A percentile compares a stretch with the other conserved stretches of the same genome.
Conservation (phyloP, 2,113 vertebrate species). For the Orthonyx spaldingii region DNA sequence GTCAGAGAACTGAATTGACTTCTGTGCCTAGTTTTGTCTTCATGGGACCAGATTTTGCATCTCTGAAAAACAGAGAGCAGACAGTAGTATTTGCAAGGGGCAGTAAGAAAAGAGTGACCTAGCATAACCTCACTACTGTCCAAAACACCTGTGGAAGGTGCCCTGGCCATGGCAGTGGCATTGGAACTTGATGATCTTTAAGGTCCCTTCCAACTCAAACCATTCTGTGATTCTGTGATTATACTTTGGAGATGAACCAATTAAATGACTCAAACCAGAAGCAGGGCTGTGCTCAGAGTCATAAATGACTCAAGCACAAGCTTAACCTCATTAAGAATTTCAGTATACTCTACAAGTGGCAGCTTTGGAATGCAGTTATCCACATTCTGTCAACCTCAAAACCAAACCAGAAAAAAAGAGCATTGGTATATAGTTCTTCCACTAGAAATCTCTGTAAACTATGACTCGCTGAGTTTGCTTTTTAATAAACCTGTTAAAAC, state of each 20-base stretch:
- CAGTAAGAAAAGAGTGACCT: background rate
- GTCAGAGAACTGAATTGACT: background rate
- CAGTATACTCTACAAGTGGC: background rate
- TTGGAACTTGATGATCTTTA: background rate
- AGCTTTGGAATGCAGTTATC: background rate
- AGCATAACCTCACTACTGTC: background rate
- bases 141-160: background rate
- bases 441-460: background rate
- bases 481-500: background rate
- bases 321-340: background rate
- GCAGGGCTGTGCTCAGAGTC: background rate
- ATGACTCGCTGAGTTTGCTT: background rate
- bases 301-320: background rate
- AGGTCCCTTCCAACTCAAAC: background rate
- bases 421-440: background rate
- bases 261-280: background rate
- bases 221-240: too few relatives aligned
- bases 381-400: background rate
- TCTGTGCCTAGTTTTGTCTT: background rate
- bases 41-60: background rate
- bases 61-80: background rate
- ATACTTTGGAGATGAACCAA: background rate
- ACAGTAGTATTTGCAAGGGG: background rate
- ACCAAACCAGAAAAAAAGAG: background rate
- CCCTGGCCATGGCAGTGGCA: rapidly evolving